Percentiles rank a stretch among this genome's conserved stretches.
phyloP scores from a whole-genome alignment of 2,797 vertebrate species.

The Notolabrus celidotus region DNA sequence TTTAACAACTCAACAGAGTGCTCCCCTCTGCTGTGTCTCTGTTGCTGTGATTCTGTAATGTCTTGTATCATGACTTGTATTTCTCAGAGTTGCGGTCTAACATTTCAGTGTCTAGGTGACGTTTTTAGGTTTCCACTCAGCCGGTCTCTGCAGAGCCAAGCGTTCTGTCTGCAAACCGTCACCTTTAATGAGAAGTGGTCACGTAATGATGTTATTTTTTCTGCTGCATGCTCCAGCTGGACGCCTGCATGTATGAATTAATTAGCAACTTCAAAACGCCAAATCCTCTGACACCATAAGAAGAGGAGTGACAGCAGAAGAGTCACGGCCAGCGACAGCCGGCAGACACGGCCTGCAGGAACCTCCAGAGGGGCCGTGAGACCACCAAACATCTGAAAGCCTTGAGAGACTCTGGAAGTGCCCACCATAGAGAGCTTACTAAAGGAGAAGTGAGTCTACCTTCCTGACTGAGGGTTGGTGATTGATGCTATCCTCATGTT shows the following conservation, averaged over 20 bases:
- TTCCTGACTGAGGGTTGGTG: too few relatives aligned
- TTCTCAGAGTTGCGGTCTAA: too few relatives aligned
- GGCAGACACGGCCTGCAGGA: conserved; percentile 30
- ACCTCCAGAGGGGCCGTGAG: conserved; percentile 16
- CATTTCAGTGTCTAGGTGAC: conserved; percentile 3
- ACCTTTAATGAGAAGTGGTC: conserved; percentile 58
- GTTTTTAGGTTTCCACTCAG: conserved; percentile 28
- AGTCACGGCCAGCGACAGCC: conserved; percentile 56
- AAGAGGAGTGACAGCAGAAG: conserved; percentile 44
- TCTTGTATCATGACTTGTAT: conserved; percentile 9
- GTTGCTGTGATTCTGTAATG: conserved; percentile 6
- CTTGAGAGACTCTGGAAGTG: neutral
- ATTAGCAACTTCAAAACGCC: conserved; percentile 63
- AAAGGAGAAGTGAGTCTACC: neutral
- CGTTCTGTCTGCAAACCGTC: conserved; percentile 59
- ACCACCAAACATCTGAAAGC: conserved; percentile 5
- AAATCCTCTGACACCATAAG: conserved; percentile 37
- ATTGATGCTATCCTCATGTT: neutral
- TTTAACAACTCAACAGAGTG: too few relatives aligned
- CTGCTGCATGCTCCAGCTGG: conserved; percentile 66
- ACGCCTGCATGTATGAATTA: conserved; percentile 60
- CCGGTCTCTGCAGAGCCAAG: conserved; percentile 31
- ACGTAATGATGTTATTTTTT: conserved; percentile 63
- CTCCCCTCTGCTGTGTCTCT: neutral
- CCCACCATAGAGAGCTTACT: neutral